A percentile compares a stretch with the other conserved stretches of the same genome.
phyloP scores from a whole-genome alignment of 2,797 vertebrate genomes.

The Lithobates sylvaticus region DNA sequence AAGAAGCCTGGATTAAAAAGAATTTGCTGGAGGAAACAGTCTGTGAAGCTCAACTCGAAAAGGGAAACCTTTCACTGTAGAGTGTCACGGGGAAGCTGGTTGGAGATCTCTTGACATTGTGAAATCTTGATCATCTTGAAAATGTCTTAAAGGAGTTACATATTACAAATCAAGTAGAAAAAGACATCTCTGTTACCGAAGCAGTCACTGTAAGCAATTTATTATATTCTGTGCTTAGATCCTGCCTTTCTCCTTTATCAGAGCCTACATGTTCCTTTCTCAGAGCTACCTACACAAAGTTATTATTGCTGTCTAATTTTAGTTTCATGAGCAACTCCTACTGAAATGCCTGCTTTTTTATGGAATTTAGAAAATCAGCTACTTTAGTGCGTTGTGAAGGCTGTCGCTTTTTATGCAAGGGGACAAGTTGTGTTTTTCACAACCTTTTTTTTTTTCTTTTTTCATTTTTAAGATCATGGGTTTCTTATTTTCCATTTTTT shows the following conservation, averaged over 20 bases:
- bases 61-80: too few species aligned
- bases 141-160: background rate
- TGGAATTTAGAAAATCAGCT: constrained; percentile 24
- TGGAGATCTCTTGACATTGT: too few species aligned
- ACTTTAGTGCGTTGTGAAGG: constrained; percentile 7
- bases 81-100: too few species aligned
- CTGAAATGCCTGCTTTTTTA: constrained; percentile 22
- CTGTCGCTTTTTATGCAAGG: too few species aligned
- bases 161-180: background rate
- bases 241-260: constrained; percentile 4
- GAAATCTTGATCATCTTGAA: background rate
- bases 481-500: too few species aligned
- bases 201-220: background rate
- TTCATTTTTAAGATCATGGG: too few species aligned
- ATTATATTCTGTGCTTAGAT: background rate
- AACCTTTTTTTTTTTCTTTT: too few species aligned
- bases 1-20: too few species aligned
- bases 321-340: constrained; percentile 42
- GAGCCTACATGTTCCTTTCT: constrained; percentile 39
- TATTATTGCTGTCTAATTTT: constrained; percentile 56
- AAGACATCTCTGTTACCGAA: background rate
- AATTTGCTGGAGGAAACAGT: too few species aligned
- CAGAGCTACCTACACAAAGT: constrained; percentile 49
- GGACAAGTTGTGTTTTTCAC: too few species aligned
- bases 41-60: too few species aligned